Base-by-base conservation (phyloP, 2,888 invertebrate genomes). In the Amphipyra berbera region DNA sequence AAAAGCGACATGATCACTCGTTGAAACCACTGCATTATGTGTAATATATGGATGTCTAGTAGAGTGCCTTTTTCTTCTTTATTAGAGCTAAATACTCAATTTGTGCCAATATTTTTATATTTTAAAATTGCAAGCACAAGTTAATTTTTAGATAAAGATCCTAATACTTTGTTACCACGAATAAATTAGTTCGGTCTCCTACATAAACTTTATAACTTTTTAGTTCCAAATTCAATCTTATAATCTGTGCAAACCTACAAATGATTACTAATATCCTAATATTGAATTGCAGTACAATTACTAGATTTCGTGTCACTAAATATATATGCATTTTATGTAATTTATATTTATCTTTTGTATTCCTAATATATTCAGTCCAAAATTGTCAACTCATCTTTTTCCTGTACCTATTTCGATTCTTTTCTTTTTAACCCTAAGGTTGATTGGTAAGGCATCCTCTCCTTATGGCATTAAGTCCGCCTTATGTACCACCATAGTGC, bases 21-120 rank as follows among this genome's bases (percentile, higher is more conserved):
- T 27, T 6, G 10, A 41, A 2, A 35, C 3, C 8, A 55, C 45
- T 65, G 57, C 55, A 64, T 66, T 57, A 55, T 42, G 1, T 73
- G 71, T 71, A 68, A 61, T 53, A 38, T 69, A 54, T 48, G 74
- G 61, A 77, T 75, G 71, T 44, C 55, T 71, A 76, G 62, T 78
- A 67, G 75, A 81, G 85, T 88, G 83, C 82, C 83, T 87, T 84
- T 84, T 74, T 73, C 55, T 82, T 76, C 59, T 80, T 84, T 73
- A 59, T 76, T 82, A 81, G 63, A 75, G 84, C 82, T 83, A 74
- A 89, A 91, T 90, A 91, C 90, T 92, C 90, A 88, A 85, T 85
- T 85, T 82, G 92, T 92, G 92, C 91, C 92, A 92, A 92, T 74
- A 61, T 87, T 78, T 80, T 82, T 82, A 67, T 73, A 76, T 74